phyloP scores from a whole-genome alignment of 2,888 invertebrate genomes.

The Drosophila glabriapex region DNA sequence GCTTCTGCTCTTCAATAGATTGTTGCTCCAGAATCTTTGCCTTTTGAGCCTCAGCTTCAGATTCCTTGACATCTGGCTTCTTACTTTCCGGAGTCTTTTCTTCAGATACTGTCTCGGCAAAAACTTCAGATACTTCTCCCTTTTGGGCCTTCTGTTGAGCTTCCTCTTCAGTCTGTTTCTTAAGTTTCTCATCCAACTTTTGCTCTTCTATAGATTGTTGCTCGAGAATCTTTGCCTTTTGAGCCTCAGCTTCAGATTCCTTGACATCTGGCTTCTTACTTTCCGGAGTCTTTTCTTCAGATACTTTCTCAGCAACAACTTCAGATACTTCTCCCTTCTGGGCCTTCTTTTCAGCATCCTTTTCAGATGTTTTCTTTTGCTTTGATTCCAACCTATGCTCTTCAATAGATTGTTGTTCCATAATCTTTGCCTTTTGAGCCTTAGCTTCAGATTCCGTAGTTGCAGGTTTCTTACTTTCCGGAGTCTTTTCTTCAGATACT shows the following conservation, averaged over 20 bases:
- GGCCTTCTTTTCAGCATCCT: fast-evolving
- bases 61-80: background rate
- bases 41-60: background rate
- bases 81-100: background rate
- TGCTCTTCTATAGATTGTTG: background rate
- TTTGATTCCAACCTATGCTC: background rate
- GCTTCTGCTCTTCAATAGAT: background rate
- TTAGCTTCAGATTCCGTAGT: background rate
- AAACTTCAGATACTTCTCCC: background rate
- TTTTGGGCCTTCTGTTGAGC: background rate
- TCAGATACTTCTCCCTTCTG: background rate
- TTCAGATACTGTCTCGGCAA: background rate
- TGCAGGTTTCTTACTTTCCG: background rate
- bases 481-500: background rate
- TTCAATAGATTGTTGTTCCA: background rate
- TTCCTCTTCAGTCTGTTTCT: background rate
- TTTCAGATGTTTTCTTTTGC: background rate
- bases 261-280: background rate
- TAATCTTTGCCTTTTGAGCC: background rate
- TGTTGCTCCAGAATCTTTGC: background rate
- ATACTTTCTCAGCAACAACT: background rate
- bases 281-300: background rate
- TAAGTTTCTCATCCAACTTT: too few species aligned
- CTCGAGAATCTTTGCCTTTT: background rate
- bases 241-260: background rate